Base-by-base conservation (phyloP, 2,888 invertebrate species). In the Oscheius myriophilus region DNA sequence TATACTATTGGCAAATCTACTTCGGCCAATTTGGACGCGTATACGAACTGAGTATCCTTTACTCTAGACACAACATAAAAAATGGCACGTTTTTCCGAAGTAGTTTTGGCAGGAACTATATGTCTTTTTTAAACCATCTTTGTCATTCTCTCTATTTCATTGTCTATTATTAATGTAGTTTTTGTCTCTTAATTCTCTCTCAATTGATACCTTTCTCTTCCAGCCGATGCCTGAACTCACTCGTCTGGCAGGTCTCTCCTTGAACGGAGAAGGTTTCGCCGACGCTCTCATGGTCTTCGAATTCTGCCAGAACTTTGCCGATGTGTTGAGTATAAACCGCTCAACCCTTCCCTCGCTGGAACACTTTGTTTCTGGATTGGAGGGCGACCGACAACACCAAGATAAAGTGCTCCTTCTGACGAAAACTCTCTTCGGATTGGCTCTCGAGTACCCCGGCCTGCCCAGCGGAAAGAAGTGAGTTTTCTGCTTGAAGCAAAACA, bases 271-370 rank as follows among this genome's bases (percentile, higher is more conserved):
- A 86, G 95, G 95, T 0, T 93, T 95, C 89, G 92, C 93, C 0
- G 93, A 96, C 88, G 90, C 93, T 52, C 89, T 97, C 25, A 96
- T 96, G 92, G 92, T 94, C n/a, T 93, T 93, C 86, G 96, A 97
- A 89, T 97, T 97, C 87, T 90, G 96, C 78, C 93, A 95, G 84
- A 96, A 95, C 89, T 97, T 97, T 87, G 94, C 94, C 9, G 93
- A 94, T 88, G 94, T 94, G 0, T 90, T 97, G 1, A 95, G 95
- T 65, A 94, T 96, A 92, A 94, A 94, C 84, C 91, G 92, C 91
- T 93, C 93, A 67, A 91, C 92, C 3, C 87, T 95, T 76, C 96
- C 96, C 1, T 92, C 92, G 0, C 88, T 97, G 79, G 93, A 93
- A 57, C 75, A 79, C 39, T 76, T 88, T 6, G 88, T 88, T 68